Conservation (phyloP, 2,888 invertebrate species). For the Galerucella pusilla region DNA sequence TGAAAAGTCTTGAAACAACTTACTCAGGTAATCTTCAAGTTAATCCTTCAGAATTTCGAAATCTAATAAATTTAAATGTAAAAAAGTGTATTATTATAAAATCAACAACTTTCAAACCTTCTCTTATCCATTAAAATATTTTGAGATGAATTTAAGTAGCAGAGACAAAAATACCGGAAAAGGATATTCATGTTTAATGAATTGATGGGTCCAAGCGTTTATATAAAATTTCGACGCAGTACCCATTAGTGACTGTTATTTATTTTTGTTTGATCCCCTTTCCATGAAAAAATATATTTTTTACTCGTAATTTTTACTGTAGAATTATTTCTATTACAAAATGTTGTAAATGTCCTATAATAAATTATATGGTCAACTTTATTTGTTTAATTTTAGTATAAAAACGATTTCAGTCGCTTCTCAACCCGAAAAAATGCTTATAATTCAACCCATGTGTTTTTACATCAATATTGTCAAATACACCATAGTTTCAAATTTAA, state of each 20-base stretch:
- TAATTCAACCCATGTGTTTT: no score
- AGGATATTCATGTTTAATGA: not conserved
- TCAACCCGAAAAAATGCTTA: no score
- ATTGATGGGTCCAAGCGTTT: constrained; percentile 1
- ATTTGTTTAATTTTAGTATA: constrained; percentile 28
- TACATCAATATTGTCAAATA: not conserved
- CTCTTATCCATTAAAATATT: no score
- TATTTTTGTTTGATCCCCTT: not conserved
- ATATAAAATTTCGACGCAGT: not conserved
- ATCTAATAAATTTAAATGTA: no score
- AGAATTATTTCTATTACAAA: constrained; percentile 23
- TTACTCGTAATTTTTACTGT: constrained; percentile 23
- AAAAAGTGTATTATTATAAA: no score
- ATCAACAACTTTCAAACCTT: no score
- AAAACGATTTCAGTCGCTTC: not conserved
- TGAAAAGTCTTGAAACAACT: no score
- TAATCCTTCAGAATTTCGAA: no score
- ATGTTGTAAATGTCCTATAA: constrained; percentile 42
- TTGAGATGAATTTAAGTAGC: no score
- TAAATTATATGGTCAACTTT: constrained; percentile 38
- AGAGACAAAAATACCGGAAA: no score
- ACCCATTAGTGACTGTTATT: not conserved
- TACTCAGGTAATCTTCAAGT: no score
- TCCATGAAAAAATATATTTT: constrained; percentile 20
- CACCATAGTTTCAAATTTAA: not conserved